Conservation (phyloP, 2,888 invertebrate genomes). For the Acleris emargana region DNA sequence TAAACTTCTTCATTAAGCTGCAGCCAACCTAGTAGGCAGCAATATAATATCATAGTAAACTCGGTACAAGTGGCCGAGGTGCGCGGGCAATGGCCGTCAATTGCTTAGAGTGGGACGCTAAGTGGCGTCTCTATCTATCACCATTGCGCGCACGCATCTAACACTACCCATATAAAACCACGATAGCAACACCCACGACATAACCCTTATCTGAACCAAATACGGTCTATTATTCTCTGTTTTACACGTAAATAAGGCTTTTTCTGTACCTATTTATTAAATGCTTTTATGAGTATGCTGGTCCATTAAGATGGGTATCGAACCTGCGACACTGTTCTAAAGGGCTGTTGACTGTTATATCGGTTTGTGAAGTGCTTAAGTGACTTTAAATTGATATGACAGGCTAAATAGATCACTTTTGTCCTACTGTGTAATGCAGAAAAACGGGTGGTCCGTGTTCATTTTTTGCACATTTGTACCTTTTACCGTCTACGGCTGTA, state of each 20-base stretch:
- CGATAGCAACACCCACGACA: not conserved
- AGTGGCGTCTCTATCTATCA: conserved; percentile 25
- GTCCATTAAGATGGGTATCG: conserved; percentile 8
- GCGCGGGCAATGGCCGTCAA: conserved; percentile 32
- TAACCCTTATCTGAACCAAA: conserved; percentile 1
- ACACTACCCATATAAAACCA: conserved; percentile 3
- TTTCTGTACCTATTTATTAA: not conserved
- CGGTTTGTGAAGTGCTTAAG: not conserved
- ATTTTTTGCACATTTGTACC: too few relatives aligned
- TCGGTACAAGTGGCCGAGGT: conserved; percentile 18
- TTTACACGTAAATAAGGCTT: not conserved
- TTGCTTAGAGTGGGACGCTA: conserved; percentile 18
- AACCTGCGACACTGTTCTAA: not conserved
- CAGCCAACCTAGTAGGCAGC: too few relatives aligned
- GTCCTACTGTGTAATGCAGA: not conserved
- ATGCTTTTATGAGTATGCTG: conserved; percentile 9
- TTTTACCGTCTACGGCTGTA: too few relatives aligned
- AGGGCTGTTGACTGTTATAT: not conserved
- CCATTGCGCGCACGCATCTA: conserved; percentile 25
- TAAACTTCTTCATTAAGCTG: too few relatives aligned
- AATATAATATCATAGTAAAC: not conserved
- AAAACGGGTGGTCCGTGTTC: too few relatives aligned
- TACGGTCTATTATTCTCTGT: not conserved
- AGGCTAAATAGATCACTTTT: not conserved
- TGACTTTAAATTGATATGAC: conserved; percentile 1